Conservation (phyloP, 92 coral and sea anemone genomes). For the Siderastrea radians region DNA sequence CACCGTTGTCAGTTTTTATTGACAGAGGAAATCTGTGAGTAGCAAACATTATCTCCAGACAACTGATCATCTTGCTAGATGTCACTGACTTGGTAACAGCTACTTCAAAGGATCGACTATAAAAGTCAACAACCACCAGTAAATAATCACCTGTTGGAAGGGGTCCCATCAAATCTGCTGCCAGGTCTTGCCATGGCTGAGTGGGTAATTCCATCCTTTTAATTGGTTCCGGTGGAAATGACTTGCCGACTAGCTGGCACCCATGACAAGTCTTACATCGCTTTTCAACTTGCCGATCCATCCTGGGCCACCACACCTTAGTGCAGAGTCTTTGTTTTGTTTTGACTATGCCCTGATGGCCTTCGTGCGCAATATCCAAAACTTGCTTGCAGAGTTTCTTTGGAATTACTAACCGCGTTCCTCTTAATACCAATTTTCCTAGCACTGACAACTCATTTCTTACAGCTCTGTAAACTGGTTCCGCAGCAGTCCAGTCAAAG, state of each 20-base stretch:
- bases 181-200: constrained; percentile 62
- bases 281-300: constrained; percentile 1
- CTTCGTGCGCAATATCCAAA: too few relatives aligned
- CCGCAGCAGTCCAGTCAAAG: not conserved
- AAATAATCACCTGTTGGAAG: constrained; percentile 52
- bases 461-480: too few relatives aligned
- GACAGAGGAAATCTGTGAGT: constrained; percentile 29
- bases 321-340: not conserved
- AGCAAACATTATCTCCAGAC: not conserved
- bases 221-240: constrained; percentile 34
- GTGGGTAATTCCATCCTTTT: constrained; percentile 27
- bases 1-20: too few relatives aligned
- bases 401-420: too few relatives aligned
- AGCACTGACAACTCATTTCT: too few relatives aligned
- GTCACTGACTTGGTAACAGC: too few relatives aligned
- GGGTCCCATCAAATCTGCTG: constrained; percentile 55
- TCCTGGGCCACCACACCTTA: constrained; percentile 14
- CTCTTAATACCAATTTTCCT: too few relatives aligned
- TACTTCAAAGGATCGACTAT: too few relatives aligned
- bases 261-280: constrained; percentile 15
- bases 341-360: not conserved
- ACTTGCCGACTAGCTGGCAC: not conserved
- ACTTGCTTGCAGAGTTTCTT: too few relatives aligned
- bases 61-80: too few relatives aligned
- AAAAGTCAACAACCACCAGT: not conserved